Base-by-base conservation (phyloP, 2,888 invertebrate species). In the Athalia cordata region DNA sequence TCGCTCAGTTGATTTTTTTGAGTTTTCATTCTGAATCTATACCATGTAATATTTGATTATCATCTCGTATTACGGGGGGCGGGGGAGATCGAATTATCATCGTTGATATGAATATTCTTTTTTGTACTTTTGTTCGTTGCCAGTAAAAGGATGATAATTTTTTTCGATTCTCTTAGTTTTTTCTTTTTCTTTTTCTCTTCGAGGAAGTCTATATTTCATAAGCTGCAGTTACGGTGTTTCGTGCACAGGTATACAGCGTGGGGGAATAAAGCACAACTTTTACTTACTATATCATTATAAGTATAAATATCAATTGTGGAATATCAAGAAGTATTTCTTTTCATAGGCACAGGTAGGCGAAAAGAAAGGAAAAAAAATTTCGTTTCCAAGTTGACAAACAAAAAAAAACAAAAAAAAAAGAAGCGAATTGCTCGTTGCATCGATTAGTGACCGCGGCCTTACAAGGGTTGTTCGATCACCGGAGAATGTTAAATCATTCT, bases 191-290 rank as follows among this genome's bases (percentile, higher is more conserved):
- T 5, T 4, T 9, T 6, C 55, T 55, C n/a, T n/a, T 55, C 55
- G 55, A 7, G 7, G 9, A 29, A 0, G 29, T 29, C 29, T 29
- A 29, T 29, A 29, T 29, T 2, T 29, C 2, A 29, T 29, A 29
- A 29, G 29, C 29, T 29, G 29, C 29, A 29, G 29, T 29, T 29
- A 68, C 68, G 43, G 68, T 68, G 68, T 68, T 29, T 52, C 55
- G 52, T 55, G 68, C 55, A 55, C 43, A 68, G 29, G 7, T 64
- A 68, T 64, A 68, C 55, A 68, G 68, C 68, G 55, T 68, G 68
- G 55, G 55, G 43, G 43, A 68, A 68, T 52, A 52, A 68, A 68
- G 68, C 68, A 68, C 55, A 68, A 29, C n/a, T 68, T 52, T 43
- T 29, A 29, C 43, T 68, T 29, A 55, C 68, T 68, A 55, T 68